Percentiles rank a stretch among this genome's conserved stretches.
These are phyloP conservation scores for Probaryconus sp. DNA, from an alignment of 1,140 invertebrate species.

Conservation along the genomic window DNA sequence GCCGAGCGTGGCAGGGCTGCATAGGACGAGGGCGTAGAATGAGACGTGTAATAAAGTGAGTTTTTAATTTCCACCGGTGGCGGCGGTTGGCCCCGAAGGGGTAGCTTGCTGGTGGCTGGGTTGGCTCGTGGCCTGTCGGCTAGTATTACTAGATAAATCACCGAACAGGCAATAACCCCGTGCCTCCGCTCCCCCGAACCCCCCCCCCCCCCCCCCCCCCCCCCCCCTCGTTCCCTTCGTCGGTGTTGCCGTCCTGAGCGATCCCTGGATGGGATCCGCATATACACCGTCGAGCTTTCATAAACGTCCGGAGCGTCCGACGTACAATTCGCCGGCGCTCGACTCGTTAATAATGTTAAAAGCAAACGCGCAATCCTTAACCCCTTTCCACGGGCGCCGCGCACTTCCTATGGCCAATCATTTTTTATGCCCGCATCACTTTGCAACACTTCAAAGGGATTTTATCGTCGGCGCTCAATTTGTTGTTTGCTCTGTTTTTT, in stretches of 20 bases:
- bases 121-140: constrained; percentile 75
- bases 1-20: constrained; percentile 19
- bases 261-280: constrained; percentile 21
- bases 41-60: constrained; percentile 79
- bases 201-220: constrained; percentile 14
- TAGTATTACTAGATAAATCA: constrained; percentile 80
- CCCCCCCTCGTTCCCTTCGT: constrained; percentile 2
- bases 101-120: constrained; percentile 61
- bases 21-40: constrained; percentile 68
- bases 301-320: constrained; percentile 63
- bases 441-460: constrained; percentile 13
- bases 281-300: constrained; percentile 64
- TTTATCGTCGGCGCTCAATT: constrained; percentile 18
- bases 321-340: constrained; percentile 61
- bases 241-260: constrained; percentile 24
- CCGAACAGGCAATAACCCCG: constrained; percentile 78
- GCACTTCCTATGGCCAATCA: constrained; percentile 21
- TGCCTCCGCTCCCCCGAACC: constrained; percentile 45
- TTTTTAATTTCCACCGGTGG: constrained; percentile 78
- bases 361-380: constrained; percentile 37
- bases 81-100: constrained; percentile 71
- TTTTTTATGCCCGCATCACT: constrained; percentile 22
- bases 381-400: constrained; percentile 51
- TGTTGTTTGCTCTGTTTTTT: constrained; percentile 1
- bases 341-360: constrained; percentile 65